Evolutionary conservation across 1,140 invertebrate species (phyloP).

Genomic region (Euwallacea similis): DNA sequence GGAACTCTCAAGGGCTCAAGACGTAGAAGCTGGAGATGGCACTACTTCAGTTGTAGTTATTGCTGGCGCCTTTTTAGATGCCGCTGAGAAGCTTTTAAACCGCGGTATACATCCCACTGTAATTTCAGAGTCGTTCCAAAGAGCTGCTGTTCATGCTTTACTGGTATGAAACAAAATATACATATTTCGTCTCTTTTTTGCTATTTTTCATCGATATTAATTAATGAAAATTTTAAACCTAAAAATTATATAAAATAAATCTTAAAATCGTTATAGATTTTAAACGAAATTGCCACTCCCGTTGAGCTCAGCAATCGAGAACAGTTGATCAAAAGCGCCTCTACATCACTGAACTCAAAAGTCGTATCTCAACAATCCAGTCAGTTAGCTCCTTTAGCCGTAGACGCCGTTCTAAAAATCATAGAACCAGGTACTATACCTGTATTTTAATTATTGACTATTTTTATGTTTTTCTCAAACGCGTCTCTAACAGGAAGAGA

Average conservation of each 20-base stretch:
- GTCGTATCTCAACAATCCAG: constrained; percentile 98
- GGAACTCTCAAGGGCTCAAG: constrained; percentile 97
- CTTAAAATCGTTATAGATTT: constrained; percentile 59
- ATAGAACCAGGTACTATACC: constrained; percentile 51
- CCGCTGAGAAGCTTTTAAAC: constrained; percentile 87
- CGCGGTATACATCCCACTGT: constrained; percentile 97
- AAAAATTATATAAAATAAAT: neutral
- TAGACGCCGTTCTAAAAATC: constrained; percentile 93
- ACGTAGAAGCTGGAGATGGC: constrained; percentile 98
- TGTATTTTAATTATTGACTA: neutral
- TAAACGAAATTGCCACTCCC: constrained; percentile 83
- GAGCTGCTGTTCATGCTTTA: constrained; percentile 81
- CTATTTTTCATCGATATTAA: neutral
- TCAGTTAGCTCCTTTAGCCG: constrained; percentile 93
- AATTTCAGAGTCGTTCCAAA: constrained; percentile 96
- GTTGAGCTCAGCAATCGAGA: constrained; percentile 87
- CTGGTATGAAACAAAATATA: constrained; percentile 56
- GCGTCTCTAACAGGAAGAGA: constrained; percentile 56
- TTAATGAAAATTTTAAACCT: neutral
- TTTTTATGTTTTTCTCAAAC: neutral
- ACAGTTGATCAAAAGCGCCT: constrained; percentile 89
- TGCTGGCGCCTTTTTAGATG: constrained; percentile 93
- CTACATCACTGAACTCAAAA: constrained; percentile 98
- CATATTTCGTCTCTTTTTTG: no score
- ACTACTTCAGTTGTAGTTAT: constrained; percentile 97